phyloP scores from a whole-genome alignment of 1,140 invertebrate species.

The Drosophila bocqueti region DNA sequence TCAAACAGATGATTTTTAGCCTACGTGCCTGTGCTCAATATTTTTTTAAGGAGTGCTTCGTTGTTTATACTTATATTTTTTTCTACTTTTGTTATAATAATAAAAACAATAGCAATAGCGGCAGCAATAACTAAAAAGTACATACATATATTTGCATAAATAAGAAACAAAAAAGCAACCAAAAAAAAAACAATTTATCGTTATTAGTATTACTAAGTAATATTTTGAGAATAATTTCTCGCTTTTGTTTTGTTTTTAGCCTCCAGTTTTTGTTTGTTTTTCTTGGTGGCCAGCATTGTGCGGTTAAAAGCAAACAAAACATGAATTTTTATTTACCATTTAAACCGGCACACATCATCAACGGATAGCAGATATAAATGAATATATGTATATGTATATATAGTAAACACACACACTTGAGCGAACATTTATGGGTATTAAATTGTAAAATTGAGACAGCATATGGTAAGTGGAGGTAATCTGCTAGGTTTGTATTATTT shows the following conservation, averaged over 20 bases:
- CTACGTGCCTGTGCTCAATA: constrained; percentile 30
- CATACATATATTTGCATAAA: constrained; percentile 11
- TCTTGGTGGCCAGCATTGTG: constrained; percentile 25
- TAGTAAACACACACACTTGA: constrained; percentile 13
- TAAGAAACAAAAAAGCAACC: not conserved
- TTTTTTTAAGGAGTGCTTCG: constrained; percentile 25
- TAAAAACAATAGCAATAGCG: constrained; percentile 3
- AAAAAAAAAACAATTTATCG: constrained; percentile 52
- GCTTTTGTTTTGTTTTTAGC: constrained; percentile 31
- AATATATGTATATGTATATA: constrained; percentile 10
- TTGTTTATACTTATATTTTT: constrained; percentile 53
- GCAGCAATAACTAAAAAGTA: constrained; percentile 20
- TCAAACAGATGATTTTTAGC: constrained; percentile 29
- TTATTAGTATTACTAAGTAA: constrained; percentile 75
- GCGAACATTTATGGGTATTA: constrained; percentile 17
- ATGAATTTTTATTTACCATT: constrained; percentile 61
- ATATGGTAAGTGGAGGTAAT: constrained; percentile 15
- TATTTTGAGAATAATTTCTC: constrained; percentile 49
- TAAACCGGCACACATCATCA: constrained; percentile 24
- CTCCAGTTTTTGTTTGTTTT: constrained; percentile 34
- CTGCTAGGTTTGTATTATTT: not conserved
- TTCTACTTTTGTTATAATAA: constrained; percentile 39
- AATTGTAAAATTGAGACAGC: constrained; percentile 24
- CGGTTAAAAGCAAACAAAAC: constrained; percentile 55
- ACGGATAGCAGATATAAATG: constrained; percentile 18